Evolutionary conservation across 1,140 invertebrate genomes (phyloP).

Genomic region (Pararge aegeria): DNA sequence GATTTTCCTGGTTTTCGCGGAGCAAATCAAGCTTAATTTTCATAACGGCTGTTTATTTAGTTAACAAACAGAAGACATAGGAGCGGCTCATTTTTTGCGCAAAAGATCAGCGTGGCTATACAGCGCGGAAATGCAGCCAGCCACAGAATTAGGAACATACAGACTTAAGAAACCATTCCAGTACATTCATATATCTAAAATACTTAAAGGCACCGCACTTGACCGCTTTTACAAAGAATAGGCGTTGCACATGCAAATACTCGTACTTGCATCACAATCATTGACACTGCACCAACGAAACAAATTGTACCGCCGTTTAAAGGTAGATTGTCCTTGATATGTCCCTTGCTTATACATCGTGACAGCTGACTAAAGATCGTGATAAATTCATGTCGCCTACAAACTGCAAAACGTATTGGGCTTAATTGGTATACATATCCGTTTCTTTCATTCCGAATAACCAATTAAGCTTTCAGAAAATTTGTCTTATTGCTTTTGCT

Average conservation of each 20-base stretch:
- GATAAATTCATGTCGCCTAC: slow-evolving; percentile 35
- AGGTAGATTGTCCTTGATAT: slow-evolving; percentile 33
- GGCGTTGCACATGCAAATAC: slow-evolving; percentile 21
- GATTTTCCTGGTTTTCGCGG: no score
- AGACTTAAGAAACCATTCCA: not conserved
- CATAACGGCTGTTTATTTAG: no score
- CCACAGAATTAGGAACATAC: no score
- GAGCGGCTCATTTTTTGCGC: no score
- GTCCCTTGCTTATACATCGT: slow-evolving; percentile 35
- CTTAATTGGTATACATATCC: not conserved
- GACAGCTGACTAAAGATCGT: slow-evolving; percentile 42
- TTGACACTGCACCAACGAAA: slow-evolving; percentile 18
- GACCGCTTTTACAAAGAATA: slow-evolving; percentile 15
- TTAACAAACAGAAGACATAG: no score
- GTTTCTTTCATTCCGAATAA: not conserved
- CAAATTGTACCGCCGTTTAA: slow-evolving; percentile 25
- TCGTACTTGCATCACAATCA: slow-evolving; percentile 17
- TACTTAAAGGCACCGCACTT: slow-evolving; percentile 1
- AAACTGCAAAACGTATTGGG: not conserved
- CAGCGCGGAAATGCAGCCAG: no score
- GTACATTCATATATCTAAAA: not conserved
- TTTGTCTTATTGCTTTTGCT: no score
- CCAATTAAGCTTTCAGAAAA: not conserved
- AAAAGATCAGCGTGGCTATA: no score
- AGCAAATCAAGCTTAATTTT: no score